Base-by-base conservation (phyloP, 2,113 vertebrate genomes). In the Alouatta palliata region DNA sequence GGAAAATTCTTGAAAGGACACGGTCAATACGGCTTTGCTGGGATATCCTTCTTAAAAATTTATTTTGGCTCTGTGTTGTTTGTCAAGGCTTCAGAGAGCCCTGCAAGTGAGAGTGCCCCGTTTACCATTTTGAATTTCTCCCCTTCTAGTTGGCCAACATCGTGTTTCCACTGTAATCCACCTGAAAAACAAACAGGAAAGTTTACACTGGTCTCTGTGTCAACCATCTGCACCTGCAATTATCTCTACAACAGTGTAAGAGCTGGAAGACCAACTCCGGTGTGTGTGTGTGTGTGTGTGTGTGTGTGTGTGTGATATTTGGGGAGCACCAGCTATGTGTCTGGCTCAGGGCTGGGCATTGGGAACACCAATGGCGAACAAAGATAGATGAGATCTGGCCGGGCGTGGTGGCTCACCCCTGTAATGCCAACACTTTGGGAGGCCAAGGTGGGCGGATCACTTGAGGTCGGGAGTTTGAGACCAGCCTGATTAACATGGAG, bases 1-100 rank as follows among this genome's bases (percentile, higher is more conserved):
- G 58, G 70, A 66, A 94, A 90, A 91, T 97, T 97, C 93, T 97
- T 96, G 61, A 95, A 96, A 97, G 83, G 30, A 76, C 84, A 88
- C 0, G 21, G 49, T 66, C 77, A 89, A 35, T 71, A 25, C n/a
- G 86, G 56, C 66, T 75, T 40, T 85, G 21, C 80, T 45, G 73
- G 84, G 49, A 17, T 64, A 56, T 83, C 52, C 76, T 97, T 97
- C 76, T 16, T 5, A 91, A 61, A 54, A 68, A 71, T 84, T 92
- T 91, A 58, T 96, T 91, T 97, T 95, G 92, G 80, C 76, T 76
- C 64, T 52, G 25, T 37, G 35, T 45, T 93, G 82, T 85, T 77
- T 92, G 76, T 81, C 52, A 92, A 95, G 85, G 66, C 85, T 68
- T 92, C 66, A 35, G 21, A 0, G 71, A 84, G 58, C 19, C 45